Conservation (phyloP, 2,797 vertebrate species). For the Phrynocephalus vlangalii region DNA sequence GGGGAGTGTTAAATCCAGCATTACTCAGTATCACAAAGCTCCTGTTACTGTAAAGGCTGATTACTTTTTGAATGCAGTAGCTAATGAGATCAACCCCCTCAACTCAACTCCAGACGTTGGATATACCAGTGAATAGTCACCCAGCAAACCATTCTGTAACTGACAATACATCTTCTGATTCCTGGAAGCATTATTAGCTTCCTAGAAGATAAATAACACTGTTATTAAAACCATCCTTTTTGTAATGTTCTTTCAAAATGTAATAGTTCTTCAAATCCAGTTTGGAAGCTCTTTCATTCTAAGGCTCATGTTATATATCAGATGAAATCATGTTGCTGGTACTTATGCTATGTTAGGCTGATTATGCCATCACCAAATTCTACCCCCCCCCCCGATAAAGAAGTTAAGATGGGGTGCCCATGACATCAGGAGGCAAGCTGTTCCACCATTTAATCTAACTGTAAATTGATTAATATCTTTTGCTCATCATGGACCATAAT, state of each 20-base stretch:
- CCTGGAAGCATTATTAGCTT: constrained; percentile 32
- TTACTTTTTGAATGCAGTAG: constrained; percentile 30
- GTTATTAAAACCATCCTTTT: neutral
- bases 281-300: neutral
- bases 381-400: too few species aligned
- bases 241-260: constrained; percentile 10
- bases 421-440: too few species aligned
- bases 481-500: too few species aligned
- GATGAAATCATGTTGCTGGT: too few species aligned
- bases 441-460: too few species aligned
- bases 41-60: constrained; percentile 21
- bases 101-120: neutral
- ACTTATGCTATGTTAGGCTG: too few species aligned
- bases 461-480: too few species aligned
- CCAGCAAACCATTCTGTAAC: constrained; percentile 18
- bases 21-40: constrained; percentile 27
- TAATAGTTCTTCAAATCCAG: neutral
- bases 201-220: constrained; percentile 22
- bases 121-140: rapidly evolving
- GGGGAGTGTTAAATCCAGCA: constrained; percentile 44
- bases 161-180: neutral
- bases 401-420: too few species aligned
- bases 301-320: neutral
- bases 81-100: constrained; percentile 4
- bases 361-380: too few species aligned